A percentile compares a stretch with the other conserved stretches of the same genome.
phyloP scores from a whole-genome alignment of 2,888 invertebrate genomes.

The Resseliella maxima region DNA sequence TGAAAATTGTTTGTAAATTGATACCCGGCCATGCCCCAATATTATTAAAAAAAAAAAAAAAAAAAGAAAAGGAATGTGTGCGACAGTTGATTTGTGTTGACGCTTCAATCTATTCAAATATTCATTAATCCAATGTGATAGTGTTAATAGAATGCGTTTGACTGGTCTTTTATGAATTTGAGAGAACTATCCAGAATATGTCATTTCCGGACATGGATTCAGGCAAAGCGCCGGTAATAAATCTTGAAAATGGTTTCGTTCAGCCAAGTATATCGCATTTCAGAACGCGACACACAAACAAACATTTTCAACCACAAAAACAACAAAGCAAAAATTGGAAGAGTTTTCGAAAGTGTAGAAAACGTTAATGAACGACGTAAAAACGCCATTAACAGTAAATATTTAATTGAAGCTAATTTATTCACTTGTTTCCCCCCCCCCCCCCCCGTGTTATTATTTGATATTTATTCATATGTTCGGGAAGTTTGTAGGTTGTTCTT shows the following conservation, averaged over 20 bases:
- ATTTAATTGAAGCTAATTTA: slow-evolving; percentile 33
- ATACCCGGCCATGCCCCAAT: too few species aligned
- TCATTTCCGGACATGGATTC: too few species aligned
- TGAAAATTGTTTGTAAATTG: too few species aligned
- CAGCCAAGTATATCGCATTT: too few species aligned
- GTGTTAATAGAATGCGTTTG: background rate
- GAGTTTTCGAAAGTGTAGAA: background rate
- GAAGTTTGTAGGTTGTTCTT: background rate
- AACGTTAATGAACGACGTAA: slow-evolving; percentile 30
- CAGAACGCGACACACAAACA: too few species aligned
- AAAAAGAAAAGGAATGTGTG: background rate
- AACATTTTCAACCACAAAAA: background rate
- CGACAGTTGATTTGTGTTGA: background rate
- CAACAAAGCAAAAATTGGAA: background rate
- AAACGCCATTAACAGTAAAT: slow-evolving; percentile 47
- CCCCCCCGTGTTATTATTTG: background rate
- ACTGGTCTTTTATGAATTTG: background rate
- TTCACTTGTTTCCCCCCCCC: background rate
- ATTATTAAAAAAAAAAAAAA: too few species aligned
- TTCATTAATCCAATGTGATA: background rate
- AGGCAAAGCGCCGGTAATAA: background rate
- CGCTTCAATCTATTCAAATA: background rate
- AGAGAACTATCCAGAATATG: too few species aligned
- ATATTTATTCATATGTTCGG: slow-evolving; percentile 8
- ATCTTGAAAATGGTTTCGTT: background rate